These are phyloP conservation scores for Toxotes jaculatrix DNA, from an alignment of 2,113 vertebrate species.

Conservation along the genomic window DNA sequence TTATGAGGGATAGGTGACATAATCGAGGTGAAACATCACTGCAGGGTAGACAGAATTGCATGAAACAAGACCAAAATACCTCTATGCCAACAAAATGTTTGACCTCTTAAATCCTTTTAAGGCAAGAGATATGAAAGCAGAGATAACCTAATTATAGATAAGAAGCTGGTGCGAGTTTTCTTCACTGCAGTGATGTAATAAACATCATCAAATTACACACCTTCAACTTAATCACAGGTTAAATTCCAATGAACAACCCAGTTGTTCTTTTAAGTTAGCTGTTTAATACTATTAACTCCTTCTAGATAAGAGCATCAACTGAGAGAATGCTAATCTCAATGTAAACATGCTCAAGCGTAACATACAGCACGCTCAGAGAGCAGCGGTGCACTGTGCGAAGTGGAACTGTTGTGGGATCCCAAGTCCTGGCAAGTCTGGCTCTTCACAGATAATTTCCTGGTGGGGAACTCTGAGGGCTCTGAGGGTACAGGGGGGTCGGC, in stretches of 20 bases:
- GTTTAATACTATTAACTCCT: conserved; percentile 22
- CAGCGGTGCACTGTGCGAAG: conserved; percentile 47
- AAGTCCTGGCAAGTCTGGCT: conserved; percentile 87
- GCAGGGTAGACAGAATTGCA: conserved; percentile 2
- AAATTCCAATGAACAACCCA: conserved; percentile 21
- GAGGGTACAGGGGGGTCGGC: conserved; percentile 75
- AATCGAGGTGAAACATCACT: conserved; percentile 29
- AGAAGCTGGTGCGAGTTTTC: neutral
- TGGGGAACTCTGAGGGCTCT: conserved; percentile 45
- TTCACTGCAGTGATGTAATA: conserved; percentile 6
- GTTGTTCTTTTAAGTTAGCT: conserved; percentile 20
- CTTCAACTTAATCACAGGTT: conserved; percentile 9
- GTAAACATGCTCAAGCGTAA: conserved; percentile 43
- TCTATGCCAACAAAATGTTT: conserved; percentile 15
- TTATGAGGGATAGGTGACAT: conserved; percentile 36
- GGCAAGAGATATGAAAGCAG: conserved; percentile 11
- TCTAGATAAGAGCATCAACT: conserved; percentile 32
- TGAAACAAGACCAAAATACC: conserved; percentile 21
- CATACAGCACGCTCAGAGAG: conserved; percentile 66
- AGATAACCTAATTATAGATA: conserved; percentile 5
- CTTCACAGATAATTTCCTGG: conserved; percentile 83
- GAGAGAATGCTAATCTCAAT: conserved; percentile 25
- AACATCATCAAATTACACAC: conserved; percentile 24
- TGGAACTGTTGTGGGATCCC: conserved; percentile 66
- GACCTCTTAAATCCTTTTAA: conserved; percentile 31